Evolutionary conservation across 2,888 invertebrate species (phyloP), one percentile per base, ranked within the genome.

Genomic region (Melinaea marsaeus): DNA sequence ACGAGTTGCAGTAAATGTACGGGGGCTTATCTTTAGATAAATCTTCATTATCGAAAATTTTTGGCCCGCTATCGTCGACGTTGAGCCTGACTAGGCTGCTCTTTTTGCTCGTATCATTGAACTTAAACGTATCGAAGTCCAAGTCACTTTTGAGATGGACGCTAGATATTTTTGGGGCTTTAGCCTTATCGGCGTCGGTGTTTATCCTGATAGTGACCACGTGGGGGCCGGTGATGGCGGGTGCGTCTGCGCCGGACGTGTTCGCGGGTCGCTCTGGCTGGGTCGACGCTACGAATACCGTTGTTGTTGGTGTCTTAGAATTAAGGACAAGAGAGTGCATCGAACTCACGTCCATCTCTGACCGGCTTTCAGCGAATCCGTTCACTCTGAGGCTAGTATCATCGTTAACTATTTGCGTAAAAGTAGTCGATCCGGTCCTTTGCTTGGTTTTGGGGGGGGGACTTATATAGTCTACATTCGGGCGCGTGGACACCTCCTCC

Each of bases 201-300:
- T 93, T 94, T 81, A 95, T 94, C 79, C 92, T 92, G 78, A 94
- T 94, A 73, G 94, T 94, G 69, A 94, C 94, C 75, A 94, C 94
- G 86, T 94, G 94, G 73, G 89, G 90, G 68, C 86, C 90, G 83
- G 84, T 86, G 74, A 80, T 71, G 64, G 74, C 77, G 60, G 68
- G 72, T 73, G 84, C 85, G 87, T 88, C 89, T 83, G 86, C 73
- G 78, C 81, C 78, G 79, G 83, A 82, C 80, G 88, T 85, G 80
- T 76, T 85, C 84, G 79, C 84, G 76, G 88, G 81, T 84, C 85
- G 84, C 70, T 90, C 89, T 85, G 90, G 82, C 83, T 88, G 87
- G 77, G 85, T 86, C 79, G 89, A 85, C 88, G 91, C 89, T 83
- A 91, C 79, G 78, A 89, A 90, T 90, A 91, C 91, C 90, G 91